Base-by-base conservation (phyloP, 2,888 invertebrate species). In the Micropterix aruncella region DNA sequence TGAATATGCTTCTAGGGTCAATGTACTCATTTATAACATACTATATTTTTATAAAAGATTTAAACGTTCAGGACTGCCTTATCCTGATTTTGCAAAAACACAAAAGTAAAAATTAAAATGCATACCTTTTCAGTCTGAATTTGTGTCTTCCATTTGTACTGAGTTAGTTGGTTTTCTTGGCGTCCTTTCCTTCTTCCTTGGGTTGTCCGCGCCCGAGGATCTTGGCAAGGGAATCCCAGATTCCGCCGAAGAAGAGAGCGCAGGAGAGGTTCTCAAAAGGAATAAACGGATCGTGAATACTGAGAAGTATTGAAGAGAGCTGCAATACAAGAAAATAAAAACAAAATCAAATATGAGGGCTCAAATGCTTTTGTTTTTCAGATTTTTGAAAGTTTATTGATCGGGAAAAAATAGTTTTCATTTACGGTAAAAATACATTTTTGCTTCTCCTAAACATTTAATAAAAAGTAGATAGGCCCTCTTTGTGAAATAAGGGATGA, bases 201-300 rank as follows among this genome's bases (percentile, higher is more conserved):
- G 77, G 75, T 62, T 84, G 85, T 44, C 83, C 86, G 56, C 80
- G 80, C 56, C 89, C 84, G 53, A 94, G 76, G 48, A 94, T 80
- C 62, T 88, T 86, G 49, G 89, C 87, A 57, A 97, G 73, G 36
- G 94, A 93, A 69, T 99, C 99, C 90, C 95, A 96, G 61, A 99
- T 88, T 44, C 99, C 99, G 37, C 99, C 99, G 66, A 99, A 80
- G 74, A 93, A 93, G 43, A 96, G 70, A 16, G 96, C 94, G 62
- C 95, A 97, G 71, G 91, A 86, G 46, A 99, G 74, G 65, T 99
- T 99, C 73, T 99, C 99, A 61, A 99, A 94, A 12, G 99, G 99
- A 56, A 93, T 82, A 69, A 99, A 97, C 37, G 99, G 99, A 73
- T 99, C 99, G 61, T 94, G 93, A 57, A 99, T 96, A 53, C 95